Percentiles rank a stretch among this genome's conserved stretches.
Evolutionary conservation across 2,797 vertebrate species (phyloP).

Genomic region (Ibycter americanus): DNA sequence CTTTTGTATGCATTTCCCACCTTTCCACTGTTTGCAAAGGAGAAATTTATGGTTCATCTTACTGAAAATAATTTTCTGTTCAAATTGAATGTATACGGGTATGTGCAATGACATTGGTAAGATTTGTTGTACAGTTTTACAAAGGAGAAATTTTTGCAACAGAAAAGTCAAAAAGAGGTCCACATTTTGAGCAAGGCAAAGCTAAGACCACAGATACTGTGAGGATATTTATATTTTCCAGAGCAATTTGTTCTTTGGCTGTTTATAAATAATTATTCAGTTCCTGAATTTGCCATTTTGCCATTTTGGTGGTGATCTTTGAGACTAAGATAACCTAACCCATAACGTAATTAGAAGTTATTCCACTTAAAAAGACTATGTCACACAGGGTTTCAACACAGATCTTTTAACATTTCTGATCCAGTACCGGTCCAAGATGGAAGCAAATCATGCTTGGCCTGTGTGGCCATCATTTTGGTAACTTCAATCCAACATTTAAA

Average conservation of each 20-base stretch:
- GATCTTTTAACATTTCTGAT: not conserved
- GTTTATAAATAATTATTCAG: not conserved
- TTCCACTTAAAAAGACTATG: not conserved
- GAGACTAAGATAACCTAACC: not conserved
- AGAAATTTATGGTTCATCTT: not conserved
- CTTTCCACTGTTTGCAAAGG: not conserved
- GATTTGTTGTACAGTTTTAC: not conserved
- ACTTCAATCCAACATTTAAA: not conserved
- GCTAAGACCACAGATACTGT: not conserved
- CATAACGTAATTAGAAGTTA: not conserved
- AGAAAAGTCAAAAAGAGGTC: not conserved
- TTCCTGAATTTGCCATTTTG: not conserved
- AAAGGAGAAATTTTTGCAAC: not conserved
- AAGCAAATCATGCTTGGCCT: not conserved
- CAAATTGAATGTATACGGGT: not conserved
- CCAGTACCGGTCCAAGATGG: not conserved
- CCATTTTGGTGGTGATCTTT: not conserved
- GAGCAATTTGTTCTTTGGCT: not conserved
- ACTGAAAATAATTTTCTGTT: constrained; percentile 27
- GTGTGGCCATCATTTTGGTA: not conserved
- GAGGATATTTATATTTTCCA: not conserved
- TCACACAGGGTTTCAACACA: not conserved
- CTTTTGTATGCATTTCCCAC: not conserved
- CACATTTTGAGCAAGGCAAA: not conserved
- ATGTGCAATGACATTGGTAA: not conserved